Evolutionary conservation across 2,797 vertebrate species (phyloP).

Genomic region (Ctenopoma multispine): DNA sequence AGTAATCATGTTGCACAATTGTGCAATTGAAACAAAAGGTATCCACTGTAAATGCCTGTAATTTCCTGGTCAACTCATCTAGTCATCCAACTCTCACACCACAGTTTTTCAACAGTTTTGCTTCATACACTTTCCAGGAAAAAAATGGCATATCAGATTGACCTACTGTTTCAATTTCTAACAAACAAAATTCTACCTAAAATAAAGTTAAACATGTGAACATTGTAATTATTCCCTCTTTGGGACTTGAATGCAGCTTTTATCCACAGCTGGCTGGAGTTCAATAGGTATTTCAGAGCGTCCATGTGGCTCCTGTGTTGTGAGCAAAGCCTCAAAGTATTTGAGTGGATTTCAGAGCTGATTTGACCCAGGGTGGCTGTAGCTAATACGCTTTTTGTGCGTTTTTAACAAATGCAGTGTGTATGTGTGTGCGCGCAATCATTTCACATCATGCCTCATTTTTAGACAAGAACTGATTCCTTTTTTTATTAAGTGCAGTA

Average conservation of each 20-base stretch:
- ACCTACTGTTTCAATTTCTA: not conserved
- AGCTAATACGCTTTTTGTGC: conserved; percentile 30
- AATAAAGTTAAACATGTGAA: too few species aligned
- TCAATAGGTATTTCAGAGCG: not conserved
- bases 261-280: not conserved
- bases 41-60: too few species aligned
- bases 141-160: too few species aligned
- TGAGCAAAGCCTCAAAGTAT: not conserved
- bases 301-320: not conserved
- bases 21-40: too few species aligned
- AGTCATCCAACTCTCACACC: not conserved
- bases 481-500: conserved; percentile 41
- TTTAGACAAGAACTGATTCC: conserved; percentile 29
- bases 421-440: conserved; percentile 34
- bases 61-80: too few species aligned
- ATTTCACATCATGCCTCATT: conserved; percentile 70
- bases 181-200: too few species aligned
- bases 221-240: too few species aligned
- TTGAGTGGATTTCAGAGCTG: conserved; percentile 9
- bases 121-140: conserved; percentile 1
- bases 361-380: conserved; percentile 37
- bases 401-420: conserved; percentile 34
- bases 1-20: too few species aligned
- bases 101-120: not conserved
- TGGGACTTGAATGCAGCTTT: conserved; percentile 5